phyloP scores from a whole-genome alignment of 2,113 vertebrate species.

The Sisor rabdophorus region DNA sequence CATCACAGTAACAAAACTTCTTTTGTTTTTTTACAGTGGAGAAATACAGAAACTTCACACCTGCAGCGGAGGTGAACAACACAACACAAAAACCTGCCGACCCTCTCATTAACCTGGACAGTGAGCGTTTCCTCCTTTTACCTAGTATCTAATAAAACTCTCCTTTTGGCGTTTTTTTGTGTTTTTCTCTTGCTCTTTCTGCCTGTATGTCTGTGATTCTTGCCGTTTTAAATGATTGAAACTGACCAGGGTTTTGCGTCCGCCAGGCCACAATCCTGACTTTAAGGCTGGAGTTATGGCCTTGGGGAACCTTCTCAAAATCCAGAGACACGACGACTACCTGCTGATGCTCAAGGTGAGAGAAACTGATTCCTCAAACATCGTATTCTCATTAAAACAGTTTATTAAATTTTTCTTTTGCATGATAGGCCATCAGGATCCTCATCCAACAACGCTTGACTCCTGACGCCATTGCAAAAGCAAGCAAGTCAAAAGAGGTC shows the following conservation, averaged over 20 bases:
- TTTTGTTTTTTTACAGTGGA: constrained; percentile 72
- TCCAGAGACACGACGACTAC: constrained; percentile 94
- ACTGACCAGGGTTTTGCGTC: neutral
- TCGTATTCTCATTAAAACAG: neutral
- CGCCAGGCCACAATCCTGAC: constrained; percentile 85
- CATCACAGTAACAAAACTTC: neutral
- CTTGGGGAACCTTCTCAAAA: constrained; percentile 90
- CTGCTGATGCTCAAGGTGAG: constrained; percentile 95
- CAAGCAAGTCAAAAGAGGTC: constrained; percentile 88
- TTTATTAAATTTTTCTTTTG: neutral
- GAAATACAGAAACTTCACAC: constrained; percentile 85
- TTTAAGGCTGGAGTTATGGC: constrained; percentile 95
- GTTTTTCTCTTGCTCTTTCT: neutral
- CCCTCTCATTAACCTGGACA: constrained; percentile 86
- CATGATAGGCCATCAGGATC: constrained; percentile 85
- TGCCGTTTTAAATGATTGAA: neutral
- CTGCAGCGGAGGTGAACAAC: constrained; percentile 71
- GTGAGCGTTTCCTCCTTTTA: constrained; percentile 66
- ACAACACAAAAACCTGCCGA: constrained; percentile 75
- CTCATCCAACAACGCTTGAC: constrained; percentile 91
- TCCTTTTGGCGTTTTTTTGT: neutral
- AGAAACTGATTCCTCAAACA: neutral
- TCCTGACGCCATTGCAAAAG: constrained; percentile 86
- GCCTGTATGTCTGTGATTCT: constrained; percentile 1
- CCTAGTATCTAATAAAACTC: neutral